Evolutionary conservation across 1,140 invertebrate species (phyloP), one percentile per base, ranked within the genome.

Genomic region (Venturia canescens): DNA sequence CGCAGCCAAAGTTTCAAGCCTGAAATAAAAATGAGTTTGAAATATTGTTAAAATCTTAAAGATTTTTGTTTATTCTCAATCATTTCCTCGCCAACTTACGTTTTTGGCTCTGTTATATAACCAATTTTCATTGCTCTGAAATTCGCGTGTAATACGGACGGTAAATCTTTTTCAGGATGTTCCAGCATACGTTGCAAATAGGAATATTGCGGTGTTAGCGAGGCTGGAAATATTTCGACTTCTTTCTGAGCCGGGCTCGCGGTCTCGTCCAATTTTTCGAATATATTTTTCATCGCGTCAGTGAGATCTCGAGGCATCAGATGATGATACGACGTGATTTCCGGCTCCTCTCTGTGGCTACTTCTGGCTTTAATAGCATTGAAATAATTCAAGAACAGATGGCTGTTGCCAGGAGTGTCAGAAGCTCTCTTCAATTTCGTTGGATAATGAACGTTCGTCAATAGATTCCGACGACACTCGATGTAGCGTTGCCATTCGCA

Each of bases 401-500:
- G 84, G 78, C 83, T 83, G 15, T 84, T 84, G 9, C 82, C 84
- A 6, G 80, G 50, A 21, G 83, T 50, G 4, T 89, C 84, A 5
- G 86, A 84, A 72, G 87, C 80, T 13, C 88, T 87, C 76, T 87
- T 89, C 1, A 90, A 83, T 81, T 89, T 92, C 15, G 94, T 93
- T 23, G 93, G 93, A 83, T 92, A 93, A 86, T 94, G 94, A 77
- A 91, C 85, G 44, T 91, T 88, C 0, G 88, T 82, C 1, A 95
- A 81, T 53, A 94, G 87, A 3, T 87, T 81, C 74, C 93, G 92
- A 7, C 95, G 91, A 85, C 94, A 93, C 81, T 94, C 93, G 2
- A 95, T 93, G 83, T 93, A 94, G 53, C 92, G 83, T 81, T 94
- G 92, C 95, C 95, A 96, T 31, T 95, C 92, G 15, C 90, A 87